Evolutionary conservation across 2,113 vertebrate genomes (phyloP).

Genomic region (Nansenia antarctica): DNA sequence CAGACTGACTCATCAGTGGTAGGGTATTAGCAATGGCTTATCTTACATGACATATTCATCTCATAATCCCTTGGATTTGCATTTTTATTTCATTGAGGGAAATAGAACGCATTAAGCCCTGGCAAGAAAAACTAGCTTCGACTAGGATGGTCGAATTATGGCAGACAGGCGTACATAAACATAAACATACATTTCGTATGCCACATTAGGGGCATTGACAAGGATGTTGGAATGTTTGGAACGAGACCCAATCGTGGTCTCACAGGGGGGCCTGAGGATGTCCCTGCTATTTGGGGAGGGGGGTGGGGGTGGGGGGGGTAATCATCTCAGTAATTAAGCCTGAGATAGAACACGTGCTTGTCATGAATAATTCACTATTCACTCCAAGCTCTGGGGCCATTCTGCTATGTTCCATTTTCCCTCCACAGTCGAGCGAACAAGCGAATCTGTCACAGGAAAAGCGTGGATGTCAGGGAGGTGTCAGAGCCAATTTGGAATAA

Average conservation of each 20-base stretch:
- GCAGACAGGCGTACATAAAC: background rate
- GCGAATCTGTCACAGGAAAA: slow-evolving; percentile 42
- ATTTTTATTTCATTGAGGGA: slow-evolving; percentile 26
- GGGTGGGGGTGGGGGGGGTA: background rate
- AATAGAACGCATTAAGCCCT: background rate
- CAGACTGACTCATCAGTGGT: slow-evolving; percentile 31
- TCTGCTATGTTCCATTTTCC: slow-evolving; percentile 30
- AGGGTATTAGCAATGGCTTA: slow-evolving; percentile 11
- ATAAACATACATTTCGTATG: slow-evolving; percentile 7
- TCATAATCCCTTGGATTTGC: slow-evolving; percentile 30
- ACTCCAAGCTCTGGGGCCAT: slow-evolving; percentile 40
- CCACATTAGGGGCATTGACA: background rate
- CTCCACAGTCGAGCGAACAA: slow-evolving; percentile 9
- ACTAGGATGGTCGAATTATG: background rate
- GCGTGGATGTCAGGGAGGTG: slow-evolving; percentile 28
- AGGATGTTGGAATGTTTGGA: slow-evolving; percentile 15
- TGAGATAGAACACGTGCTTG: slow-evolving; percentile 40
- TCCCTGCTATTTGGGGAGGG: slow-evolving; percentile 31
- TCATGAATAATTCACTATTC: slow-evolving; percentile 66
- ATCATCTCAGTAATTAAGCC: slow-evolving; percentile 61
- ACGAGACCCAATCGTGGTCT: background rate
- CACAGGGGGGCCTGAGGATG: slow-evolving; percentile 17
- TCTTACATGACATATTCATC: slow-evolving; percentile 36
- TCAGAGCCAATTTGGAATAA: slow-evolving; percentile 52
- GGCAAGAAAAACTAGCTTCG: background rate